phyloP scores from a whole-genome alignment of 2,113 vertebrate genomes.

The Oncorhynchus kisutch region DNA sequence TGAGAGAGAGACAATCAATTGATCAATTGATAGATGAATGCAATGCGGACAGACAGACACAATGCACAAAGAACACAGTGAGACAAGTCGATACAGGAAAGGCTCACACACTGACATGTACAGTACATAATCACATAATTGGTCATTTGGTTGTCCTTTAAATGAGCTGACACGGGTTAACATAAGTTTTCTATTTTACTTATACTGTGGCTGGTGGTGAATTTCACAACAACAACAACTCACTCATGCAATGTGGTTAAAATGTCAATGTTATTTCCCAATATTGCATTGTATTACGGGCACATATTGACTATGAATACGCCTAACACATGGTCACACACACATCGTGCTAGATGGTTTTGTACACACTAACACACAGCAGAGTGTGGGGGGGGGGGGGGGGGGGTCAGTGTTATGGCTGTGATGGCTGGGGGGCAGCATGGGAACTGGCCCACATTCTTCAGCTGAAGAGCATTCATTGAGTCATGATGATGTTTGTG shows the following conservation, averaged over 20 bases:
- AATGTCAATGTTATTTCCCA: neutral
- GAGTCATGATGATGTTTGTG: slow-evolving; percentile 7
- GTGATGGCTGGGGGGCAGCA: slow-evolving; percentile 17
- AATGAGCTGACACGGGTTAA: neutral
- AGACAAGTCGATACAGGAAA: neutral
- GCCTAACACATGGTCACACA: neutral
- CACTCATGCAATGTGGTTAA: neutral
- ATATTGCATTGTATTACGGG: neutral
- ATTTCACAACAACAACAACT: neutral
- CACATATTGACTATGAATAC: neutral
- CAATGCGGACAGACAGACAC: slow-evolving; percentile 46
- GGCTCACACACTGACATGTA: slow-evolving; percentile 42
- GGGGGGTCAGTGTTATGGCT: neutral
- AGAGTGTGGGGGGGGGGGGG: slow-evolving; percentile 7
- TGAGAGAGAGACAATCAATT: slow-evolving; percentile 45
- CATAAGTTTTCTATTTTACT: neutral
- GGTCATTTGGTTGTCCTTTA: neutral
- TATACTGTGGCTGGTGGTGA: neutral
- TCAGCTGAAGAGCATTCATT: slow-evolving; percentile 36
- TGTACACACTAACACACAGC: neutral
- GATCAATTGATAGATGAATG: slow-evolving; percentile 34
- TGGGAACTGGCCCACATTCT: slow-evolving; percentile 53
- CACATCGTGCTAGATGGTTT: neutral
- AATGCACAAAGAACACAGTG: slow-evolving; percentile 41
- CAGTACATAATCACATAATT: neutral